A percentile compares a stretch with the other conserved stretches of the same genome.
Evolutionary conservation across 2,888 invertebrate species (phyloP).

Genomic region (Drosophila maculinotata): DNA sequence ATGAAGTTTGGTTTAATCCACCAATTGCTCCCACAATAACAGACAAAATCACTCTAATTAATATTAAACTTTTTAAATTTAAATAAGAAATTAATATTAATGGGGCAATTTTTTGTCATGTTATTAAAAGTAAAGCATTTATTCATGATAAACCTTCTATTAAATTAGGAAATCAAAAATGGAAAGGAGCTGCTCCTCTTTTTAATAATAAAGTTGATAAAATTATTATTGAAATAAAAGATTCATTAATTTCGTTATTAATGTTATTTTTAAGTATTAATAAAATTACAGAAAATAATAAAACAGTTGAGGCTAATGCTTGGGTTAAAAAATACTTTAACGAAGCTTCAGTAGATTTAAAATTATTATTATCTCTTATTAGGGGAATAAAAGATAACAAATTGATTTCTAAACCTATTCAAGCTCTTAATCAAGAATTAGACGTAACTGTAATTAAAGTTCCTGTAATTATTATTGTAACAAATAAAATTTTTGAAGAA

Average conservation of each 20-base stretch:
- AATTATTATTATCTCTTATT: slow-evolving; percentile 86
- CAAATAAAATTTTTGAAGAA: slow-evolving; percentile 86
- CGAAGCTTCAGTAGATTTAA: slow-evolving; percentile 86
- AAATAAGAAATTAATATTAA: slow-evolving; percentile 86
- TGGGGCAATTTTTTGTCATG: slow-evolving; percentile 89
- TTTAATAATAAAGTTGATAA: slow-evolving; percentile 86
- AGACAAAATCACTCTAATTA: slow-evolving; percentile 85
- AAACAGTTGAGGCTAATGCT: slow-evolving; percentile 87
- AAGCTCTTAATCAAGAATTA: slow-evolving; percentile 85
- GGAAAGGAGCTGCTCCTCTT: slow-evolving; percentile 87
- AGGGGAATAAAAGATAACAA: slow-evolving; percentile 87
- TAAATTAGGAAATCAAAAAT: slow-evolving; percentile 88
- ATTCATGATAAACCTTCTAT: slow-evolving; percentile 87
- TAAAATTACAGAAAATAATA: slow-evolving; percentile 86
- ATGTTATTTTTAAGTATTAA: slow-evolving; percentile 72
- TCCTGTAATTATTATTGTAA: slow-evolving; percentile 85
- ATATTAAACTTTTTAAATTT: slow-evolving; percentile 85
- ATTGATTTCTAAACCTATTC: slow-evolving; percentile 89
- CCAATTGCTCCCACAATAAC: slow-evolving; percentile 86
- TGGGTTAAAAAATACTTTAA: slow-evolving; percentile 88
- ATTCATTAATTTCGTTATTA: slow-evolving; percentile 73
- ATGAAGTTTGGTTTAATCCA: slow-evolving; percentile 86
- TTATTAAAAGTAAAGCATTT: slow-evolving; percentile 87
- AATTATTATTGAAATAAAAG: slow-evolving; percentile 80
- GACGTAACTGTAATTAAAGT: slow-evolving; percentile 86